phyloP scores from a whole-genome alignment of 2,113 vertebrate genomes.

The Apaloderma vittatum region DNA sequence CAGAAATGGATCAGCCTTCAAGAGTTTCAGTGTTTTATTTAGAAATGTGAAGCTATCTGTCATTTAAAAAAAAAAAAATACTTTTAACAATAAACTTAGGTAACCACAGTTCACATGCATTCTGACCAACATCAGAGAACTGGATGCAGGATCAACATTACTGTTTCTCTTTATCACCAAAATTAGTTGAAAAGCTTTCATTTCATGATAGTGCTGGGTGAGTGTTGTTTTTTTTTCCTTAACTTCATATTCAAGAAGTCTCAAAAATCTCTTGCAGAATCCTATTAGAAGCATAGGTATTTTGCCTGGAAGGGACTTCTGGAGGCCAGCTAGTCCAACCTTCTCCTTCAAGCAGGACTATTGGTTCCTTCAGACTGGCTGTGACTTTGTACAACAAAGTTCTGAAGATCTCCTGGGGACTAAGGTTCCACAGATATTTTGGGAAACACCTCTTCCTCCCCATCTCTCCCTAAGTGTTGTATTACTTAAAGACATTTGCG shows the following conservation, averaged over 20 bases:
- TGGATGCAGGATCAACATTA: neutral
- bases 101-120: neutral
- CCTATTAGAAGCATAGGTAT: neutral
- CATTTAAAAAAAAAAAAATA: neutral
- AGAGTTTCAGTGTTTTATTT: neutral
- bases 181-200: neutral
- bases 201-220: neutral
- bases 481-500: neutral
- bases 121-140: neutral
- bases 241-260: neutral
- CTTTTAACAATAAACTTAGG: neutral
- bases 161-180: neutral
- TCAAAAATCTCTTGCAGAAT: neutral
- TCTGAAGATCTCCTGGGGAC: neutral
- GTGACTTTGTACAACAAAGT: neutral
- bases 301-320: neutral
- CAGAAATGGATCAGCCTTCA: neutral
- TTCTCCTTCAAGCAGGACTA: neutral
- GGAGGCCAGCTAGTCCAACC: neutral
- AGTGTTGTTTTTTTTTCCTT: neutral
- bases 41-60: neutral
- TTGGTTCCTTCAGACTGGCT: neutral
- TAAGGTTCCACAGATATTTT: neutral
- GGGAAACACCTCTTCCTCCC: accelerated
- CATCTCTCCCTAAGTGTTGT: neutral